A percentile compares a stretch with the other conserved stretches of the same genome.
Conservation (phyloP, 2,888 invertebrate genomes). For the Pristionchus mayeri region DNA sequence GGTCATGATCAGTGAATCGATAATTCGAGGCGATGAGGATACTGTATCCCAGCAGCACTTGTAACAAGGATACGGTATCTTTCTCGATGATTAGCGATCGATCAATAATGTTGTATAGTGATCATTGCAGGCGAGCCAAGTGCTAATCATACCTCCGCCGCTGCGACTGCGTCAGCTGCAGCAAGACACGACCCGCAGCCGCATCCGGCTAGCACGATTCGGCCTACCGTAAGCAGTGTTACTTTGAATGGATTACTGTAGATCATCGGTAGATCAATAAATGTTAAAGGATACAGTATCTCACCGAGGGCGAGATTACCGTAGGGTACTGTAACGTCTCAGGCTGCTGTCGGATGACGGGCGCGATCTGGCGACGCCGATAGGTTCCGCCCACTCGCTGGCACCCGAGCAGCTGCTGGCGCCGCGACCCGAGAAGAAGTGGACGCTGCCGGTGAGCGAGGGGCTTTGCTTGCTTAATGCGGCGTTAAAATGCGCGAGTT, state of each 20-base stretch:
- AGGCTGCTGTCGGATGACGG: slow-evolving; percentile 53
- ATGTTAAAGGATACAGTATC: neutral
- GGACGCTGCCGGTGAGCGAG: neutral
- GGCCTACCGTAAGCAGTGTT: slow-evolving; percentile 48
- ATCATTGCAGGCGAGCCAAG: slow-evolving; percentile 52
- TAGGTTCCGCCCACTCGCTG: slow-evolving; percentile 33
- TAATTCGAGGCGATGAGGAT: neutral
- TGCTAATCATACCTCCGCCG: slow-evolving; percentile 1
- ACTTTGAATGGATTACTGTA: neutral
- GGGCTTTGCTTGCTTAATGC: too few relatives aligned
- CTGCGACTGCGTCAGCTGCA: neutral
- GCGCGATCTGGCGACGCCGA: slow-evolving; percentile 38
- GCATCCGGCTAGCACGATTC: slow-evolving; percentile 31
- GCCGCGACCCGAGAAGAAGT: neutral
- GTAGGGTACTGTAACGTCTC: neutral
- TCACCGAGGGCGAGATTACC: neutral
- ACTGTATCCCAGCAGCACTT: neutral
- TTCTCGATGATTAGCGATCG: slow-evolving; percentile 81
- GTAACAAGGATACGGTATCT: too few relatives aligned
- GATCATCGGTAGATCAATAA: neutral
- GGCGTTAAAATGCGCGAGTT: too few relatives aligned
- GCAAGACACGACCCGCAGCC: neutral
- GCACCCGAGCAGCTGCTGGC: slow-evolving; percentile 53
- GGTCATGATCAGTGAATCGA: neutral
- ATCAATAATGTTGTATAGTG: slow-evolving; percentile 53